These are phyloP conservation scores for Mirza zaza DNA, from an alignment of 2,113 vertebrate species.

Conservation along the genomic window DNA sequence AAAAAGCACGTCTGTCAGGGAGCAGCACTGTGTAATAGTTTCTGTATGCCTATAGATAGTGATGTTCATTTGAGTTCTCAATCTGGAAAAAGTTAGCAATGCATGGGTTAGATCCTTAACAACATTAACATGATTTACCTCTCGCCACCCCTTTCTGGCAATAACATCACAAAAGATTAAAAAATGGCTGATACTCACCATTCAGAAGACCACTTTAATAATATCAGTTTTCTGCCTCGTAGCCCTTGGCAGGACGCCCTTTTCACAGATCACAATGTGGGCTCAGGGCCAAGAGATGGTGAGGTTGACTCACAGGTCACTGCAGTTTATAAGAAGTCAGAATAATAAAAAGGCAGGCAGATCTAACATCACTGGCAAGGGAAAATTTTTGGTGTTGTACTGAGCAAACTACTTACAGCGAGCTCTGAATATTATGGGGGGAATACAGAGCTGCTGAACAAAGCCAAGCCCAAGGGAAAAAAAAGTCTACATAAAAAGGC, in stretches of 20 bases:
- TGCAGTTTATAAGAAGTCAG: constrained; percentile 76
- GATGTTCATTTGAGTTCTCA: background rate
- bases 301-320: constrained; percentile 79
- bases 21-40: background rate
- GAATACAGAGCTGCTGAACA: background rate
- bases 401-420: constrained; percentile 66
- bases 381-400: constrained; percentile 60
- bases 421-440: constrained; percentile 63
- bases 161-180: constrained; percentile 56
- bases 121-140: constrained; percentile 33
- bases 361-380: constrained; percentile 72
- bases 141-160: constrained; percentile 57
- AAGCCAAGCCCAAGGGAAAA: background rate
- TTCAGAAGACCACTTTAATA: constrained; percentile 71
- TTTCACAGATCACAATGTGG: constrained; percentile 62
- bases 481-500: background rate
- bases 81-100: constrained; percentile 49
- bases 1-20: background rate
- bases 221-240: constrained; percentile 67
- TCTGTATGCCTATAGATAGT: background rate
- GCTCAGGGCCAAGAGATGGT: constrained; percentile 67
- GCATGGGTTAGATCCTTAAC: constrained; percentile 55
- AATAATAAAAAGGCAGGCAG: constrained; percentile 63
- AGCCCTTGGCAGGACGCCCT: constrained; percentile 70
- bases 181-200: constrained; percentile 52